Conservation (phyloP, 2,113 vertebrate species). For the Mus pahari region DNA sequence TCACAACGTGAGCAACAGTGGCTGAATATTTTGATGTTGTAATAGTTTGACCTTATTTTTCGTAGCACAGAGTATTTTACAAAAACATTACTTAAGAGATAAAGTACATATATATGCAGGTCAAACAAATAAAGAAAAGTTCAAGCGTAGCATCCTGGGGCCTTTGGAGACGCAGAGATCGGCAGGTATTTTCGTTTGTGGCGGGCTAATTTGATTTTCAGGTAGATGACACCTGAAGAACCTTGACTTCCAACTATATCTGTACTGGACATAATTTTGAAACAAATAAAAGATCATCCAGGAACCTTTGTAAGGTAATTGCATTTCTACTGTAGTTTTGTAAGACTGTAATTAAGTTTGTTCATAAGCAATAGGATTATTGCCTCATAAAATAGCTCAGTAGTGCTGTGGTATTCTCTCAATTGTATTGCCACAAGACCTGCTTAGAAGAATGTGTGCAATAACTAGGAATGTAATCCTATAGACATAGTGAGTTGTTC, state of each 20-base stretch:
- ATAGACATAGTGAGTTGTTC: conserved; percentile 47
- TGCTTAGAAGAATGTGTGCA: conserved; percentile 70
- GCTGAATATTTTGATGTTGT: background rate
- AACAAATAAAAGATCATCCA: conserved; percentile 72
- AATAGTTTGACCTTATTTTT: background rate
- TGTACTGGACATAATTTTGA: conserved; percentile 72
- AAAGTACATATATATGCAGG: background rate
- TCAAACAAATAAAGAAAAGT: conserved; percentile 34
- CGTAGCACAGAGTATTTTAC: background rate
- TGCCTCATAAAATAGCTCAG: conserved; percentile 81
- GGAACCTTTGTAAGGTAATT: conserved; percentile 73
- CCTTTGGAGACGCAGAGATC: conserved; percentile 17
- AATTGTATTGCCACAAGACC: conserved; percentile 75
- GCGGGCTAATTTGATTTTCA: conserved; percentile 69
- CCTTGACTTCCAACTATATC: conserved; percentile 63
- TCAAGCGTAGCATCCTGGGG: background rate
- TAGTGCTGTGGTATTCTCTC: conserved; percentile 60
- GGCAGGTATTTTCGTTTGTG: conserved; percentile 57
- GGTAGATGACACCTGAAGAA: conserved; percentile 53
- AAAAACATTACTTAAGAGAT: conserved; percentile 13
- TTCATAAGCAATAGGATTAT: conserved; percentile 83
- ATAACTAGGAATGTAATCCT: conserved; percentile 68
- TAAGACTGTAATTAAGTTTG: conserved; percentile 83
- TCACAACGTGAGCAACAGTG: background rate
- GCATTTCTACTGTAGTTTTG: conserved; percentile 80